Conservation (phyloP, 2,888 invertebrate species). For the Lasioglossum marginatum region DNA sequence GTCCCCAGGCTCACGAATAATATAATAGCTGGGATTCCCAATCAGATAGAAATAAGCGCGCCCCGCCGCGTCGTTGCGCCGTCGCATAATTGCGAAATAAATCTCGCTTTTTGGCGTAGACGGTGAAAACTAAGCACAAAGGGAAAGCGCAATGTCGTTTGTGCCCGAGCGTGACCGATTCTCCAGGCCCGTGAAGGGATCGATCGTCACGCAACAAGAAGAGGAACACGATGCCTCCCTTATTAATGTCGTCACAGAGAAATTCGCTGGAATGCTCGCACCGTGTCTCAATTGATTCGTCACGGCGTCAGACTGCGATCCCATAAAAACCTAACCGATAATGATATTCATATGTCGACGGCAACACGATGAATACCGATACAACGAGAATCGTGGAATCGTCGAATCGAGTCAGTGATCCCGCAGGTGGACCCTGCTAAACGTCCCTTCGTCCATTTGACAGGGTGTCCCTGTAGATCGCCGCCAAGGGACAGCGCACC, state of each 20-base stretch:
- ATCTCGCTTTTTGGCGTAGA: conserved; percentile 11
- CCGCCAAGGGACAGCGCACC: conserved; percentile 68
- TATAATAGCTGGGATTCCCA: background rate
- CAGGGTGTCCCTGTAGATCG: conserved; percentile 68
- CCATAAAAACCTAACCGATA: conserved; percentile 76
- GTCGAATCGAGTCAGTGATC: conserved; percentile 54
- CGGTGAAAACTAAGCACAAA: background rate
- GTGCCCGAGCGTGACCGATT: conserved; percentile 30
- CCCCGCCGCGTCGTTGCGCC: background rate
- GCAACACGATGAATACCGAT: conserved; percentile 71
- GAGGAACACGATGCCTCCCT: conserved; percentile 3
- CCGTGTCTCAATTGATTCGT: conserved; percentile 76
- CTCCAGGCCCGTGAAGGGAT: background rate
- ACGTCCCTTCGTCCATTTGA: conserved; percentile 54
- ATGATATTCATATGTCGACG: conserved; percentile 78
- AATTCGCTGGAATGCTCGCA: conserved; percentile 62
- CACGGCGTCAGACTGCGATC: conserved; percentile 75
- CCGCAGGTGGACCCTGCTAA: conserved; percentile 54
- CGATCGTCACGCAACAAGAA: background rate
- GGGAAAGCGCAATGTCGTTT: conserved; percentile 38
- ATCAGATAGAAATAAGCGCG: background rate
- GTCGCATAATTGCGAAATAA: conserved; percentile 6
- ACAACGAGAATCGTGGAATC: conserved; percentile 50
- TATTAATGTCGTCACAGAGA: conserved; percentile 49
- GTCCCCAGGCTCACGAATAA: background rate